Evolutionary conservation across 2,888 invertebrate genomes (phyloP), one percentile per base, ranked within the genome.

Genomic region (Hydrotaea diabolus): DNA sequence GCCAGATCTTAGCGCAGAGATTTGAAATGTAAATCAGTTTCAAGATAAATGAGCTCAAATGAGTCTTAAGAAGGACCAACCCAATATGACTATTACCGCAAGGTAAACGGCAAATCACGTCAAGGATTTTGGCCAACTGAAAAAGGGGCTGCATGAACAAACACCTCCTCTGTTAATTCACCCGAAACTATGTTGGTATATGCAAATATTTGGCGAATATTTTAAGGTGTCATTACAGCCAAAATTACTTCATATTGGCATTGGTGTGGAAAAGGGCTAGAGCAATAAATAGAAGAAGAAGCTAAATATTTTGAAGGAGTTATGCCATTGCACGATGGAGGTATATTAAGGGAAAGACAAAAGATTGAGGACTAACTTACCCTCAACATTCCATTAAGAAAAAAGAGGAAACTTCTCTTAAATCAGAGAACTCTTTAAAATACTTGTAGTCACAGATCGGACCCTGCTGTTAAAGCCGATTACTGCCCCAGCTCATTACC

Each of bases 11-110:
- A 69, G 23, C 21, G n/a, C n/a, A 43, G 19, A 78, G 49, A 84
- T 81, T 81, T 84, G 53, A 85, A 81, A 81, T 82, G 85, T 74
- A 82, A 85, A 85, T 85, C 53, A 71, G 57, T 69, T 76, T 55
- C 62, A 82, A 80, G 77, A 85, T 77, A 73, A 85, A 82, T 85
- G 79, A 77, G 77, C 74, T 53, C 31, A 81, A 84, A 78, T 75
- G 74, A 81, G 69, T 83, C 81, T 76, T 73, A 75, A 66, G 53
- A 23, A 73, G 43, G 23, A n/a, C 62, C n/a, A n/a, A n/a, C n/a
- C n/a, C n/a, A n/a, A n/a, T n/a, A n/a, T n/a, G n/a, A n/a, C n/a
- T n/a, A n/a, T n/a, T n/a, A 55, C 19, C 23, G 46, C 21, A 31
- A 77, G 21, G 21, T 53, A 74, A 69, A 23, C 26, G n/a, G 23